These are phyloP conservation scores for Drosophila willistoni DNA, from an alignment of 1,140 invertebrate genomes.

Conservation along the genomic window DNA sequence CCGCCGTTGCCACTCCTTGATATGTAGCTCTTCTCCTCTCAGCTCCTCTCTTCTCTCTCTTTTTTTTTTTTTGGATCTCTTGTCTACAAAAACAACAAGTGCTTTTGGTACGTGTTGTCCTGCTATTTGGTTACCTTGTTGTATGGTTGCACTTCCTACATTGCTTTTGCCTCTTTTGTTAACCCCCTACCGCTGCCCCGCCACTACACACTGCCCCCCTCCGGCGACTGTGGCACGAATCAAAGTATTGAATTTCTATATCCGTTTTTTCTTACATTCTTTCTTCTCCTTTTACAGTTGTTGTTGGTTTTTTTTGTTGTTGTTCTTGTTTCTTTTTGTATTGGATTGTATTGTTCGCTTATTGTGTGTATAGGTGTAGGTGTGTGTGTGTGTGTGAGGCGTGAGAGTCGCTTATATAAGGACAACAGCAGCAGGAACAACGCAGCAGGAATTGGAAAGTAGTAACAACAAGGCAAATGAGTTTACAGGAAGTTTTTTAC, in stretches of 20 bases:
- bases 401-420: slow-evolving; percentile 64
- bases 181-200: slow-evolving; percentile 6
- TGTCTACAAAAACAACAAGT: slow-evolving; percentile 50
- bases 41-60: not conserved
- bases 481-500: slow-evolving; percentile 80
- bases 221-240: slow-evolving; percentile 70
- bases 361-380: slow-evolving; percentile 12
- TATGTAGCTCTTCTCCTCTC: not conserved
- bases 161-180: slow-evolving; percentile 25
- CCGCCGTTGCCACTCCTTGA: not conserved
- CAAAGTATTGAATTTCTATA: slow-evolving; percentile 83
- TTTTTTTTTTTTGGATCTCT: not conserved
- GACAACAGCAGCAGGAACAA: slow-evolving; percentile 34
- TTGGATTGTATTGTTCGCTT: slow-evolving; percentile 43
- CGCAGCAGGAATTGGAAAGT: slow-evolving; percentile 46
- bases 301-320: slow-evolving; percentile 32
- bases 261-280: slow-evolving; percentile 64
- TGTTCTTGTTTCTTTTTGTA: slow-evolving; percentile 1
- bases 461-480: slow-evolving; percentile 62
- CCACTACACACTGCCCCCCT: no score
- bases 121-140: slow-evolving; percentile 81
- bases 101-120: slow-evolving; percentile 77
- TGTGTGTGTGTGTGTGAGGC: slow-evolving; percentile 34
- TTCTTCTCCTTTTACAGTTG: slow-evolving; percentile 22
- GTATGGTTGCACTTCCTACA: slow-evolving; percentile 78